Evolutionary conservation across 2,888 invertebrate species (phyloP).

Genomic region (Agapostemon virescens): DNA sequence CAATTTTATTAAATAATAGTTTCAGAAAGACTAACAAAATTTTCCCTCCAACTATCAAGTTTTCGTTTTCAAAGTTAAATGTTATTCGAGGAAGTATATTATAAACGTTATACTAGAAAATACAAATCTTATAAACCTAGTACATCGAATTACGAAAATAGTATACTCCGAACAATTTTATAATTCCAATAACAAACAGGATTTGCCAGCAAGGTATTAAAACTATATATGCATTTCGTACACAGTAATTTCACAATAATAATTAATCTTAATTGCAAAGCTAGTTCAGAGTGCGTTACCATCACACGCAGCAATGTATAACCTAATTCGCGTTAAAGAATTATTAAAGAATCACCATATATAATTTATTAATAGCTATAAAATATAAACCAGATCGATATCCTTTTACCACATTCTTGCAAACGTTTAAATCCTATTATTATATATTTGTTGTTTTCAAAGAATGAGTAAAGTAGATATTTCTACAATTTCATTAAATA

Average conservation of each 20-base stretch:
- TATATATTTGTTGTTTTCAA: neutral
- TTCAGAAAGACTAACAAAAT: neutral
- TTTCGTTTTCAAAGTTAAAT: constrained; percentile 42
- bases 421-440: neutral
- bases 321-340: neutral
- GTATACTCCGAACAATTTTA: no score
- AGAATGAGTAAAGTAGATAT: neutral
- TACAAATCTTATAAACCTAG: neutral
- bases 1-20: neutral
- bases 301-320: neutral
- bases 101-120: neutral
- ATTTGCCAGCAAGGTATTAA: no score
- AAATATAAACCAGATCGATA: neutral
- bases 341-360: neutral
- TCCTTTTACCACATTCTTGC: neutral
- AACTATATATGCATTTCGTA: no score
- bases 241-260: no score
- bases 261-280: no score
- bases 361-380: neutral
- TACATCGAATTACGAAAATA: neutral
- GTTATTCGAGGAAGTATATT: constrained; percentile 35
- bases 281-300: no score
- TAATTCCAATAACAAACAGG: no score
- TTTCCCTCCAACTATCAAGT: constrained; percentile 27
- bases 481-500: neutral